These are phyloP conservation scores for Lithobates sylvaticus DNA, from an alignment of 2,797 vertebrate species.

Conservation along the genomic window DNA sequence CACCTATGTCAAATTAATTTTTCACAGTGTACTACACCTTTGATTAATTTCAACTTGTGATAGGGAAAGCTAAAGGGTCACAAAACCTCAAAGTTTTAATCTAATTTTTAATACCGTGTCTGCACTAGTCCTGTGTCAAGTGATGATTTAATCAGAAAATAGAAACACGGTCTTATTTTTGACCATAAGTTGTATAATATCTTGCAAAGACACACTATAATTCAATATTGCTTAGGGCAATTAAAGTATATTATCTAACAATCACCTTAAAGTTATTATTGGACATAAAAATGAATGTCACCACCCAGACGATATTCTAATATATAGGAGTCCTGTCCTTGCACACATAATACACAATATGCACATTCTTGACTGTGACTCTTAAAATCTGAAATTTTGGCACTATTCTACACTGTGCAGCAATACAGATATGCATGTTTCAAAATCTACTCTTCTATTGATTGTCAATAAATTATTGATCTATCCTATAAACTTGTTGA, in stretches of 20 bases:
- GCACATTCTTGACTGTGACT: neutral
- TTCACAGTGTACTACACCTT: neutral
- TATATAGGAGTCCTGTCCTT: too few relatives aligned
- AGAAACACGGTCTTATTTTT: slow-evolving; percentile 9
- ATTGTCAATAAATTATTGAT: too few relatives aligned
- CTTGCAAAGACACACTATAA: neutral
- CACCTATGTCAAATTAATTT: neutral
- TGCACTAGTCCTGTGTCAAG: slow-evolving; percentile 21
- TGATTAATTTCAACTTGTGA: slow-evolving; percentile 34
- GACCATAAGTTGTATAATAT: slow-evolving; percentile 29
- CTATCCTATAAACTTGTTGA: too few relatives aligned
- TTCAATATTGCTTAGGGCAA: neutral
- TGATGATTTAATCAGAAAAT: slow-evolving; percentile 20
- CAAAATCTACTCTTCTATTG: too few relatives aligned
- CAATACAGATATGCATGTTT: too few relatives aligned
- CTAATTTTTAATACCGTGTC: slow-evolving; percentile 7
- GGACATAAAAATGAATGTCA: neutral
- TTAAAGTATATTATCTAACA: neutral
- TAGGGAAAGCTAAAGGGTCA: slow-evolving; percentile 14
- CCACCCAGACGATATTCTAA: neutral
- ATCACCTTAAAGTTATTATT: neutral
- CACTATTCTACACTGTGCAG: too few relatives aligned
- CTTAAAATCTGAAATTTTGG: too few relatives aligned
- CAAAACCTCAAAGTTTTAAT: slow-evolving; percentile 14
- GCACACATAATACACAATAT: too few relatives aligned